A percentile compares a stretch with the other conserved stretches of the same genome.
Conservation (phyloP, 2,113 vertebrate genomes). For the Tragelaphus strepsiceros region DNA sequence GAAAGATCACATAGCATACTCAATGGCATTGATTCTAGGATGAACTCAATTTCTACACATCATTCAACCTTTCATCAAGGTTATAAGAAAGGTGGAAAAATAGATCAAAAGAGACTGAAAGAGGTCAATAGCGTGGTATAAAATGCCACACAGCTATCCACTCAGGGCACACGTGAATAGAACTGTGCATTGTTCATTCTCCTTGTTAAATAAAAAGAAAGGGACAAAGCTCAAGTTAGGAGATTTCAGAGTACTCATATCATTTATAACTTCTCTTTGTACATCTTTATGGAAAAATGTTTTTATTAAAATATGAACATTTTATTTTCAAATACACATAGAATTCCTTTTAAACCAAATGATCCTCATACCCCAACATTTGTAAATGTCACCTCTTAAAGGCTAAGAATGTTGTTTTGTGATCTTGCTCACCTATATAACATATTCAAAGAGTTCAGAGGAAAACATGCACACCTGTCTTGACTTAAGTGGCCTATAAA, state of each 20-base stretch:
- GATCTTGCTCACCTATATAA: background rate
- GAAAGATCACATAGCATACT: conserved; percentile 34
- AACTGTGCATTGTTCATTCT: background rate
- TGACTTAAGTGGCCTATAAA: background rate
- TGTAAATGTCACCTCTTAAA: conserved; percentile 14
- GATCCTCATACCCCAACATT: background rate
- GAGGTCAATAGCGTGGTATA: background rate
- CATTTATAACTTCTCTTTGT: background rate
- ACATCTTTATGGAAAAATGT: background rate
- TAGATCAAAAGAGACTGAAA: conserved; percentile 41
- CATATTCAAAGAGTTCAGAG: background rate
- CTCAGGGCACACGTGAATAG: background rate
- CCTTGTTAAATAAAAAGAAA: background rate
- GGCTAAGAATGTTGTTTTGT: background rate
- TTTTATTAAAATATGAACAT: conserved; percentile 13
- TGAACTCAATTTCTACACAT: conserved; percentile 50
- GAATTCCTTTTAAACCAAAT: conserved; percentile 45
- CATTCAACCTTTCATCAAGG: conserved; percentile 43
- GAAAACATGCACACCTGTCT: background rate
- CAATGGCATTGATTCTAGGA: conserved; percentile 49
- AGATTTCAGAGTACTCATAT: background rate
- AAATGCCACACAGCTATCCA: background rate
- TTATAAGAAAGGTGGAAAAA: conserved; percentile 59
- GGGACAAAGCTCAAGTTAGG: background rate
- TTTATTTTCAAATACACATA: conserved; percentile 34